Percentiles rank a stretch among this genome's conserved stretches.
phyloP scores from a whole-genome alignment of 1,140 invertebrate species.

The Lepidurus apus region DNA sequence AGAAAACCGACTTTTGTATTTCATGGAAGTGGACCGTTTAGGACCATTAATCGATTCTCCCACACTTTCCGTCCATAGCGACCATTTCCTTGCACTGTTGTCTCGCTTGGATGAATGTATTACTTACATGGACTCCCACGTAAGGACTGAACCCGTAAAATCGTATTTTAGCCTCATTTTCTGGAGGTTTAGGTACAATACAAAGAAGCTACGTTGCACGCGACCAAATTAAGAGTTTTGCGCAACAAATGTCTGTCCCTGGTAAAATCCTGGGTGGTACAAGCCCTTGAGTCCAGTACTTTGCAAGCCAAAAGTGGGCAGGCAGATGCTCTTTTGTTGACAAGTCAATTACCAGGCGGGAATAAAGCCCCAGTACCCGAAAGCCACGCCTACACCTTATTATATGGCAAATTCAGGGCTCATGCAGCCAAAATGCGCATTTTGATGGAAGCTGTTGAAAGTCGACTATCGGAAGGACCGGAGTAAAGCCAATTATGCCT shows the following conservation, averaged over 20 bases:
- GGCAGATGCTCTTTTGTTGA: conserved; percentile 45
- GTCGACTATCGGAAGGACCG: conserved; percentile 59
- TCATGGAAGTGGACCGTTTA: conserved; percentile 74
- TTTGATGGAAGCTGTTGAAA: conserved; percentile 75
- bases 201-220: conserved; percentile 64
- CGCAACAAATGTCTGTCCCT: conserved; percentile 69
- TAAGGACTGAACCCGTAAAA: conserved; percentile 48
- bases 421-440: conserved; percentile 74
- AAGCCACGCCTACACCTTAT: conserved; percentile 63
- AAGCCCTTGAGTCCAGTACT: conserved; percentile 67
- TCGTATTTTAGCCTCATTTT: conserved; percentile 34
- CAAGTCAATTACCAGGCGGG: conserved; percentile 39
- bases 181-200: conserved; percentile 54
- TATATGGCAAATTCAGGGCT: conserved; percentile 90
- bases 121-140: conserved; percentile 74
- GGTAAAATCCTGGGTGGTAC: conserved; percentile 67
- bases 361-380: conserved; percentile 37
- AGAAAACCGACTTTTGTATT: conserved; percentile 72
- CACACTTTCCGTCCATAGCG: conserved; percentile 72
- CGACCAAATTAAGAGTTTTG: conserved; percentile 71
- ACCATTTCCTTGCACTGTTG: conserved; percentile 72
- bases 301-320: conserved; percentile 55
- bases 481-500: conserved; percentile 53
- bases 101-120: conserved; percentile 82
- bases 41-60: conserved; percentile 71